Evolutionary conservation across 2,113 vertebrate genomes (phyloP).

Genomic region (Misgurnus anguillicaudatus): DNA sequence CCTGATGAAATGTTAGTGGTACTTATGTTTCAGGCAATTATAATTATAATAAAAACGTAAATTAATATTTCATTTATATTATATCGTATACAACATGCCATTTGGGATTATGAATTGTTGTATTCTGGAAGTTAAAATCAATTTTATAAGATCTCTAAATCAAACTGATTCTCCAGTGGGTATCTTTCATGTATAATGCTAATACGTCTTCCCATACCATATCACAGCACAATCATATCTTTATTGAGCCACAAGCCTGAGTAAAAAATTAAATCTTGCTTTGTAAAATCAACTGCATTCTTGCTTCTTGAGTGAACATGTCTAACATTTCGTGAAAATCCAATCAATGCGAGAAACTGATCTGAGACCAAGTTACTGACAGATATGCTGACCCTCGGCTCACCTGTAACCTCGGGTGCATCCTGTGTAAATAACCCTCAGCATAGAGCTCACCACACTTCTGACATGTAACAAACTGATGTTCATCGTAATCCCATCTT

Average conservation of each 20-base stretch:
- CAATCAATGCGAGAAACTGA: neutral
- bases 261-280: neutral
- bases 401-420: slow-evolving; percentile 21
- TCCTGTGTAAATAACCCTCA: slow-evolving; percentile 2
- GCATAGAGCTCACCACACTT: neutral
- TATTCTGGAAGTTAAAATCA: neutral
- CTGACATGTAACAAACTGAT: slow-evolving; percentile 21
- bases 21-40: too few species aligned
- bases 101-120: neutral
- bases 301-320: neutral
- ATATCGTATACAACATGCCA: neutral
- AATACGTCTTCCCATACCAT: neutral
- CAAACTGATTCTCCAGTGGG: slow-evolving; percentile 3
- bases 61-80: slow-evolving; percentile 16
- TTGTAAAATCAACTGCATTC: neutral
- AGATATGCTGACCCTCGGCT: slow-evolving; percentile 10
- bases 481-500: neutral
- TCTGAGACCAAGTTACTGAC: neutral
- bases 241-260: neutral
- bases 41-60: neutral
- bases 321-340: neutral
- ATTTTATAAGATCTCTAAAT: slow-evolving; percentile 24
- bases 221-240: neutral
- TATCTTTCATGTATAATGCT: neutral
- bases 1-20: too few species aligned